Evolutionary conservation across 2,113 vertebrate species (phyloP).

Genomic region (Zosterops hypoxanthus): DNA sequence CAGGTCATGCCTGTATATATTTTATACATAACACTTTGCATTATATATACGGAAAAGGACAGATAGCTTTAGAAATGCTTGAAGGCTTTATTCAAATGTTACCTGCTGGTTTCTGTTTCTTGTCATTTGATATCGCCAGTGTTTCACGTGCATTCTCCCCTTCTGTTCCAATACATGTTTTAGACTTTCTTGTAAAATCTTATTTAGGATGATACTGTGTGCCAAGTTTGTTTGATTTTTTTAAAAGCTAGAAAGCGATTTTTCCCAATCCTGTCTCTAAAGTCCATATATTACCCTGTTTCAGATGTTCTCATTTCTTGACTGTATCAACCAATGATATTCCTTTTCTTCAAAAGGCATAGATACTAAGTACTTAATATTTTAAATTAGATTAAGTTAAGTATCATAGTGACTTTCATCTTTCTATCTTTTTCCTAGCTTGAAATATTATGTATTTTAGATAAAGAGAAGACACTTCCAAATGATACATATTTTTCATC

Average conservation of each 20-base stretch:
- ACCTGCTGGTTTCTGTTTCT: conserved; percentile 40
- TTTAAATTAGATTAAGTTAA: conserved; percentile 2
- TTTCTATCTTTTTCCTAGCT: neutral
- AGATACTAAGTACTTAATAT: neutral
- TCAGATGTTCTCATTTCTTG: conserved; percentile 1
- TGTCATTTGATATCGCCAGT: neutral
- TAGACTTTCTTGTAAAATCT: neutral
- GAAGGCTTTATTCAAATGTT: conserved; percentile 29
- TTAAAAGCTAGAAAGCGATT: neutral
- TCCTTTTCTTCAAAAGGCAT: neutral
- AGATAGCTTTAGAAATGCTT: conserved; percentile 19
- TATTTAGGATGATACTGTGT: neutral
- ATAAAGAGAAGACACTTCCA: neutral
- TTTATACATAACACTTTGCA: conserved; percentile 16
- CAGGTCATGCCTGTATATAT: conserved; percentile 30
- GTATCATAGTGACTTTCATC: neutral
- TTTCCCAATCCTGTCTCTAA: neutral
- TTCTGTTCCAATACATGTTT: neutral
- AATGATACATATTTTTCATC: neutral
- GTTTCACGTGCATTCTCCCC: neutral
- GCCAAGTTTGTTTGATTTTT: neutral
- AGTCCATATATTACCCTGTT: neutral
- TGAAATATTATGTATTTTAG: neutral
- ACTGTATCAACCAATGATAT: neutral
- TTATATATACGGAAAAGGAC: neutral